These are phyloP conservation scores for Microctonus aethiopoides DNA, from an alignment of 2,888 invertebrate genomes.

Conservation along the genomic window DNA sequence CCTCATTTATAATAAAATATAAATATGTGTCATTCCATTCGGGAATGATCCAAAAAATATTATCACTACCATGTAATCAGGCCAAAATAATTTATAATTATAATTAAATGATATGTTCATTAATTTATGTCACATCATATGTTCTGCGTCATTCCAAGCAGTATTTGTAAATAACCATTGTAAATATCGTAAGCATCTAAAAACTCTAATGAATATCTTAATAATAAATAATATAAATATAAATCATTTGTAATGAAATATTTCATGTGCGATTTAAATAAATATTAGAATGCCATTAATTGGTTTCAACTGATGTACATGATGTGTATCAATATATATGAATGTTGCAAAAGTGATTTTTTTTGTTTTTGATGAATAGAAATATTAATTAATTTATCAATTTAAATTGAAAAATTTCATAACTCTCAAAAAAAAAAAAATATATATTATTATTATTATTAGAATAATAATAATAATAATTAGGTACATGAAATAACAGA, in stretches of 20 bases:
- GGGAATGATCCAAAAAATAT: neutral
- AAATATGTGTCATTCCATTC: neutral
- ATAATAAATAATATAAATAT: slow-evolving; percentile 12
- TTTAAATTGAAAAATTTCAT: no score
- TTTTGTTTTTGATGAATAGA: neutral
- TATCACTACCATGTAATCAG: neutral
- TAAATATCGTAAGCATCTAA: slow-evolving; percentile 39
- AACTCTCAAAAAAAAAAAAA: no score
- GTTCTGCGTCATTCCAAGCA: slow-evolving; percentile 45
- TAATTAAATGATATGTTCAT: neutral
- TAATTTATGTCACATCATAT: neutral
- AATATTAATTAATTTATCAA: no score
- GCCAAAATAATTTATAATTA: neutral
- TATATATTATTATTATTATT: no score
- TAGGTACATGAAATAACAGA: neutral
- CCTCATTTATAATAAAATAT: neutral
- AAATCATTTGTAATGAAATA: slow-evolving; percentile 30
- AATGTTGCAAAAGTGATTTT: slow-evolving; percentile 32
- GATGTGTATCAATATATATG: slow-evolving; percentile 40
- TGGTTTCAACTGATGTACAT: slow-evolving; percentile 37
- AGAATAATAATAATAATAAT: no score
- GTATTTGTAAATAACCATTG: slow-evolving; percentile 48
- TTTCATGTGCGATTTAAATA: slow-evolving; percentile 31
- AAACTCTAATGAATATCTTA: slow-evolving; percentile 4
- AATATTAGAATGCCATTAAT: slow-evolving; percentile 19